phyloP scores from a whole-genome alignment of 2,888 invertebrate genomes.

The Dorcus parallelipipedus region DNA sequence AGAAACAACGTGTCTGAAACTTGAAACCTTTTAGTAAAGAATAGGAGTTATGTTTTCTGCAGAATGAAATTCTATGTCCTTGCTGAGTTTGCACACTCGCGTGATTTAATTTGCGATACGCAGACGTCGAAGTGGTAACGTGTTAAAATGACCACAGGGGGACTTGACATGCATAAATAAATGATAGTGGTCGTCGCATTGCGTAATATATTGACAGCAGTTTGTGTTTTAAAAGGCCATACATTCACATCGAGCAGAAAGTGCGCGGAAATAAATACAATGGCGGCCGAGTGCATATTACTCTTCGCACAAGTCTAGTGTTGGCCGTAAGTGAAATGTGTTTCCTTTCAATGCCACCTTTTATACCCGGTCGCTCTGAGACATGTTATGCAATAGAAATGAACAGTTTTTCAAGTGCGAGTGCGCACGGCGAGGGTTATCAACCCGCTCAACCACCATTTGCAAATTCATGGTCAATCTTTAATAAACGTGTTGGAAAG shows the following conservation, averaged over 20 bases:
- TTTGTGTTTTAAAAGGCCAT: slow-evolving; percentile 24
- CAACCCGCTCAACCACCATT: not conserved
- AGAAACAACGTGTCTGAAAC: no score
- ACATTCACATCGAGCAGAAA: slow-evolving; percentile 18
- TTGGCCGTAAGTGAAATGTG: slow-evolving; percentile 31
- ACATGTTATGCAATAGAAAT: slow-evolving; percentile 15
- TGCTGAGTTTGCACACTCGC: no score
- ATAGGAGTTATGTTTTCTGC: no score
- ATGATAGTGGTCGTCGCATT: slow-evolving; percentile 2
- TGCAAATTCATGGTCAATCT: no score
- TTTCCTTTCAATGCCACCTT: slow-evolving; percentile 32
- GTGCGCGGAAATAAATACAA: slow-evolving; percentile 23
- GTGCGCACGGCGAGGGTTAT: not conserved
- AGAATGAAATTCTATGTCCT: no score
- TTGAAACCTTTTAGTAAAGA: no score
- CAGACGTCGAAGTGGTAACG: not conserved
- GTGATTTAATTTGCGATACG: no score
- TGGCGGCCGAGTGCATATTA: slow-evolving; percentile 25
- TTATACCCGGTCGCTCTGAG: slow-evolving; percentile 28
- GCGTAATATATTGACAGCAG: slow-evolving; percentile 19
- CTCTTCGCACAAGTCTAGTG: slow-evolving; percentile 20
- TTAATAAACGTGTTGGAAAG: no score
- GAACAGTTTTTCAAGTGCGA: slow-evolving; percentile 13
- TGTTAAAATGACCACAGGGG: not conserved
- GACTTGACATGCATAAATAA: slow-evolving; percentile 4